Evolutionary conservation across 92 coral and sea anemone species (phyloP).

Genomic region (Micromussa lordhowensis): DNA sequence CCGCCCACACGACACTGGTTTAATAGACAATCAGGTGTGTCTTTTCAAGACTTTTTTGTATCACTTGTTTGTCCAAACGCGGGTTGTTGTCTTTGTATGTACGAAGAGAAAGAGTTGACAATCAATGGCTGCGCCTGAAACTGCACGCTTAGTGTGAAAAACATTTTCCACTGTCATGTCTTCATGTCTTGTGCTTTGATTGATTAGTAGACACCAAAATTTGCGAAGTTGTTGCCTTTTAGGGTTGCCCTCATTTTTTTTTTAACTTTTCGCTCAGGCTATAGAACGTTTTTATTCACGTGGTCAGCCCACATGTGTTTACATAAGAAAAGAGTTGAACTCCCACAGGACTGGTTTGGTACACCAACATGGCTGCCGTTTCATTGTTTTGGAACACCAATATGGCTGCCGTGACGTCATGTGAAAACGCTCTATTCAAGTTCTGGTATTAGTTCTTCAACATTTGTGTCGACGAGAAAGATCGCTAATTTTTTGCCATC

Average conservation of each 20-base stretch:
- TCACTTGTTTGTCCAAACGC: not conserved
- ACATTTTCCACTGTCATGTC: not conserved
- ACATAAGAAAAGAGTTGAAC: too few species aligned
- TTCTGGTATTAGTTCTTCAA: not conserved
- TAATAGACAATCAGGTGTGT: not conserved
- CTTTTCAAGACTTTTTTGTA: not conserved
- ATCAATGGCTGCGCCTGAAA: not conserved
- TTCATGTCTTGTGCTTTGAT: not conserved
- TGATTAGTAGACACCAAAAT: not conserved
- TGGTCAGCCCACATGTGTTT: too few species aligned
- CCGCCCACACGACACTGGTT: not conserved
- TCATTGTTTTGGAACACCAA: too few species aligned
- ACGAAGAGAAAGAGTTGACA: not conserved
- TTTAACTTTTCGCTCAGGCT: not conserved
- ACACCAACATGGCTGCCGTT: too few species aligned
- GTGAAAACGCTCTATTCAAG: too few species aligned
- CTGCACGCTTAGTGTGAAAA: not conserved
- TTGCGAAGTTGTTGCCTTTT: not conserved
- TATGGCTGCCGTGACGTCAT: too few species aligned
- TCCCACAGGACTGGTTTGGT: too few species aligned
- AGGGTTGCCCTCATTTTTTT: not conserved
- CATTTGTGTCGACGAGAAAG: not conserved
- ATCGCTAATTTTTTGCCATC: not conserved
- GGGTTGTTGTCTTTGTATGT: not conserved
- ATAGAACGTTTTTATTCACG: not conserved